Conservation (phyloP, 2,797 vertebrate genomes). For the Chanos chanos region DNA sequence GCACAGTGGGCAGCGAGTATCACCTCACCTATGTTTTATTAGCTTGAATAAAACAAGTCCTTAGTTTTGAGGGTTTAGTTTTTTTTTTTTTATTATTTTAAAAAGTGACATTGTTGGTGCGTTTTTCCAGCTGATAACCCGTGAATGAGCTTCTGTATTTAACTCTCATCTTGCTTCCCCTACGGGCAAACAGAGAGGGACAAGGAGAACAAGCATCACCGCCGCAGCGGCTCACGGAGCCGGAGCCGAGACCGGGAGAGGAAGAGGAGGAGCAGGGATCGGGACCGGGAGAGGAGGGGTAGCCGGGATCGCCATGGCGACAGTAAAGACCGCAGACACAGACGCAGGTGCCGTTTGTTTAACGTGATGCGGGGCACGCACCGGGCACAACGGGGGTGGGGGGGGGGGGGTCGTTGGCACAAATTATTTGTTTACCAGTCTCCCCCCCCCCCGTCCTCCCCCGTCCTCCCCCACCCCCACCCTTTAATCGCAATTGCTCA, state of each 20-base stretch:
- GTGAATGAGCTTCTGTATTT: not conserved
- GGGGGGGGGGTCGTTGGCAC: too few relatives aligned
- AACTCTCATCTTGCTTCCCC: not conserved
- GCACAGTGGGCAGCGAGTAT: too few relatives aligned
- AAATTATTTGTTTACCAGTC: too few relatives aligned
- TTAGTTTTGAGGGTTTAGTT: too few relatives aligned
- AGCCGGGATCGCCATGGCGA: slow-evolving; percentile 85
- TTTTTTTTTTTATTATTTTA: slow-evolving; percentile 2
- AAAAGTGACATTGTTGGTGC: too few relatives aligned
- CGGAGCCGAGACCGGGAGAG: slow-evolving; percentile 86
- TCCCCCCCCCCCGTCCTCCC: too few relatives aligned
- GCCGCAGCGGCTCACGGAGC: slow-evolving; percentile 83
- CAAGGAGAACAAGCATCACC: slow-evolving; percentile 90
- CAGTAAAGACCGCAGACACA: slow-evolving; percentile 83
- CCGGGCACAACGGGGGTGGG: too few relatives aligned
- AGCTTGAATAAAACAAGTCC: too few relatives aligned
- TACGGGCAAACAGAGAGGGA: slow-evolving; percentile 86
- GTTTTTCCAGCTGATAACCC: slow-evolving; percentile 3
- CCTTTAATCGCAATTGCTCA: too few relatives aligned
- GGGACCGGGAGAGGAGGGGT: slow-evolving; percentile 65
- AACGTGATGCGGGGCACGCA: too few relatives aligned
- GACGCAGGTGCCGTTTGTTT: slow-evolving; percentile 65
- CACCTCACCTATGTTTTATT: too few relatives aligned
- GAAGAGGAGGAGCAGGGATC: slow-evolving; percentile 83
- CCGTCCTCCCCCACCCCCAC: too few relatives aligned